Base-by-base conservation (phyloP, 92 coral and sea anemone species). In the Porites lobata region DNA sequence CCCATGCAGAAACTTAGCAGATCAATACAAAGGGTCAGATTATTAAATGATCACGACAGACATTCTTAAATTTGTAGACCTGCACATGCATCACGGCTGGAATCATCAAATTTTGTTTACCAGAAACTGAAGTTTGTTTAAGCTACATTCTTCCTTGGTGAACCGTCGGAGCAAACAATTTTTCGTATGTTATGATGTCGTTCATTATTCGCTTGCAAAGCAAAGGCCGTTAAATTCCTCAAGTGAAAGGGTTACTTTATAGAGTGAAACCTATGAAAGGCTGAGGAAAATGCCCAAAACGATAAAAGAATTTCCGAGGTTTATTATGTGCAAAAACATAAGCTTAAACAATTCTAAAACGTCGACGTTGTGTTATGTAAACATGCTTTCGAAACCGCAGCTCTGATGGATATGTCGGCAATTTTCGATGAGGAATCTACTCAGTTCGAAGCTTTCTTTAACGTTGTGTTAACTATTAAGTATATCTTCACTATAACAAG, bases 81-180 rank as follows among this genome's bases (percentile, higher is more conserved):
- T 7, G 69, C 26, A 66, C 5, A 38, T 38, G 47, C 47, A 38
- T 38, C 47, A 38, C 47, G 4, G 47, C 47, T 56, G 61, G 7
- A 80, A 38, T 47, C 12, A 8, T 58, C 32, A 11, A 13, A 51
- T 65, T 68, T 67, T 81, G 66, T 81, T 81, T 81, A 22, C 0
- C 47, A 38, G 47, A 38, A 38, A 38, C 47, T 38, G 47, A 3
- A 64, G 54, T 81, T n/a, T 14, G 50, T 14, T 43, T 51, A 38
- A 56, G 61, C 26, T 51, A 19, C 9, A 10, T 38, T 72, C 47
- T 38, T 38, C 47, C 47, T 38, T 38, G 59, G 19, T 57, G 29
- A 22, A 72, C 61, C 77, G 58, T n/a, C n/a, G n/a, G n/a, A 22
- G 77, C 9, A 72, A 51, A 72, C 58, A 38, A 38, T 38, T 38